Base-by-base conservation (phyloP, 2,888 invertebrate species). In the Agrotis exclamationis region DNA sequence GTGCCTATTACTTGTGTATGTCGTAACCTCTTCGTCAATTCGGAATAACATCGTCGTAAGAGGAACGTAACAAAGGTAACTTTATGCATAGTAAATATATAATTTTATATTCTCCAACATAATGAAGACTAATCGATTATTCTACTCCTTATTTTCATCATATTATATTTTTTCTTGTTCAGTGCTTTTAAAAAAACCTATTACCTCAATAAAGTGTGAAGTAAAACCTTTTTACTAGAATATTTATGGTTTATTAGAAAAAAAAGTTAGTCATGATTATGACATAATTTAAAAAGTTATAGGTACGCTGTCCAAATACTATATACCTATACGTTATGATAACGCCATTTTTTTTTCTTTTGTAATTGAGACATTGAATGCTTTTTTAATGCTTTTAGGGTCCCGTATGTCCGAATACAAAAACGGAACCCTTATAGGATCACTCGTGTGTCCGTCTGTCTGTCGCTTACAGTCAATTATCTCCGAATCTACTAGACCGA, bases 81-180 rank as follows among this genome's bases (percentile, higher is more conserved):
- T 77, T 80, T 74, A 53, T 73, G 73, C 75, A 82, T 83, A 74
- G 75, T 80, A 62, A 76, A 82, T 73, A 82, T 80, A 84, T 81
- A 74, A 85, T 86, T 87, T 86, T 84, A 86, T 84, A 83, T 83
- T 84, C 69, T 67, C 44, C 45, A 71, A 33, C 60, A 20, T 85
- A 86, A 89, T 85, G 85, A 87, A 89, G 87, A 86, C 81, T 85
- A 85, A 88, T 86, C 82, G 85, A 89, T 81, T 79, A 14, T 74
- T 76, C 59, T 65, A 66, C 50, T 39, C 24, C 28, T 73, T 53
- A 71, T 59, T 82, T 83, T 77, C 57, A 60, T 76, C 65, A 71
- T 24, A 53, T 39, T 24, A 53, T 39, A 50, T 33, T 72, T 74
- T 78, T 77, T 53, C n/a, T 63, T 66, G 48, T 76, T 73, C 56